Base-by-base conservation (phyloP, 2,888 invertebrate genomes). In the Caenorhabditis virilis region DNA sequence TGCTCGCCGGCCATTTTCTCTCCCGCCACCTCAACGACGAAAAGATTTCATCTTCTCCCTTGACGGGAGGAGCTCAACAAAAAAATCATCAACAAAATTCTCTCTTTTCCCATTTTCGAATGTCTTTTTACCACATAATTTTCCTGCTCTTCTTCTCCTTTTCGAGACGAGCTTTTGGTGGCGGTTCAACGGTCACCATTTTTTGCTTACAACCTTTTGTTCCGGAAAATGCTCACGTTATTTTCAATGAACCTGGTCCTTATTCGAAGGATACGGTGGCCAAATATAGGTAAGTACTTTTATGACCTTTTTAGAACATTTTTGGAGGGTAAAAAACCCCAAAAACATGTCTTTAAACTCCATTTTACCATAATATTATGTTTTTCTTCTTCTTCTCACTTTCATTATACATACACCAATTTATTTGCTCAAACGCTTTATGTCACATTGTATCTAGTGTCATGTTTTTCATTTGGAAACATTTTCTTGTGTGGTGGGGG, bases 221-320 rank as follows among this genome's bases (percentile, higher is more conserved):
- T 0, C 78, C 80, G 26, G 88, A 89, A 16, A 88, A 91, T 57
- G 93, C 93, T 0, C 88, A 89, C 53, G 90, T 93, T 47, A 88
- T 88, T 0, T 79, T 80, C 58, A 74, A 73, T 20, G 69, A 69
- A 46, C 63, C 71, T 13, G 70, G 70, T 16, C 78, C 78, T 1
- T 75, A 72, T 39, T 85, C 91, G 0, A 89, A 89, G 1, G 92
- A 92, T 22, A 93, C 93, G 82, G 91, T 91, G 0, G 91, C 91
- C 73, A 89, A 89, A 45, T 72, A 72, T 49, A 72, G 72, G 72
- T 72, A 41, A 30, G 13, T 9, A 30, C 30, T 30, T 13, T 13
- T 23, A n/a, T 20, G 42, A 20, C 13, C 20, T 16, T n/a, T 11
- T 36, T 36, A 4, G 5, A n/a, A 36, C 13, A 15, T 36, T 11